phyloP scores from a whole-genome alignment of 2,888 invertebrate species.

The Pantelozetes paolii region DNA sequence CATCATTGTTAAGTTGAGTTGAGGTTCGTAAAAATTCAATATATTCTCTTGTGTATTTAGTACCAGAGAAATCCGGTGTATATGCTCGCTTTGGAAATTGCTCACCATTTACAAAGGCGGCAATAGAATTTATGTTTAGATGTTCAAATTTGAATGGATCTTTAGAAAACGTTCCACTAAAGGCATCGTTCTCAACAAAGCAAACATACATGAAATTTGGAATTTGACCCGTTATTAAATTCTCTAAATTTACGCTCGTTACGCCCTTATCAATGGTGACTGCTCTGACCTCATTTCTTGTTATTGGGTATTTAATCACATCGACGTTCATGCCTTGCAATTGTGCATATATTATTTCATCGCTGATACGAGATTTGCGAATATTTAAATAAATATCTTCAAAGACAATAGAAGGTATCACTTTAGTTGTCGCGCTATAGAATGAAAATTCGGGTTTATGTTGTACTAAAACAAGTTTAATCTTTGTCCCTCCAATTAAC shows the following conservation, averaged over 20 bases:
- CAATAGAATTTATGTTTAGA: constrained; percentile 7
- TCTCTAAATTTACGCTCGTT: not conserved
- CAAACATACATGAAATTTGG: constrained; percentile 6
- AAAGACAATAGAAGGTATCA: not conserved
- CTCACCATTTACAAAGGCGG: not conserved
- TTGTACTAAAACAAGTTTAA: not conserved
- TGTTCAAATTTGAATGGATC: constrained; percentile 21
- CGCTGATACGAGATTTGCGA: not conserved
- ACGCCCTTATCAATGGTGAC: not conserved
- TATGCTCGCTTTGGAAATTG: not conserved
- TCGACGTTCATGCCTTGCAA: not conserved
- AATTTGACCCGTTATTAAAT: constrained; percentile 21
- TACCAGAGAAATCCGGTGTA: no score
- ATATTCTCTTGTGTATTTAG: no score
- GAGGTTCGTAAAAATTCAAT: not conserved
- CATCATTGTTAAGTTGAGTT: not conserved
- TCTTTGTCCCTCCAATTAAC: constrained; percentile 8
- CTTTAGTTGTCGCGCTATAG: not conserved
- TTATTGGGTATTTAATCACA: constrained; percentile 20
- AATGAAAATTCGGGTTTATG: constrained; percentile 1
- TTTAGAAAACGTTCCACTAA: not conserved
- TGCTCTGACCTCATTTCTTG: not conserved
- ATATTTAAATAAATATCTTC: not conserved
- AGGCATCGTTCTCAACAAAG: constrained; percentile 15
- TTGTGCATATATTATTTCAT: constrained; percentile 11